phyloP scores from a whole-genome alignment of 1,140 invertebrate species.

The Drosophila busckii region DNA sequence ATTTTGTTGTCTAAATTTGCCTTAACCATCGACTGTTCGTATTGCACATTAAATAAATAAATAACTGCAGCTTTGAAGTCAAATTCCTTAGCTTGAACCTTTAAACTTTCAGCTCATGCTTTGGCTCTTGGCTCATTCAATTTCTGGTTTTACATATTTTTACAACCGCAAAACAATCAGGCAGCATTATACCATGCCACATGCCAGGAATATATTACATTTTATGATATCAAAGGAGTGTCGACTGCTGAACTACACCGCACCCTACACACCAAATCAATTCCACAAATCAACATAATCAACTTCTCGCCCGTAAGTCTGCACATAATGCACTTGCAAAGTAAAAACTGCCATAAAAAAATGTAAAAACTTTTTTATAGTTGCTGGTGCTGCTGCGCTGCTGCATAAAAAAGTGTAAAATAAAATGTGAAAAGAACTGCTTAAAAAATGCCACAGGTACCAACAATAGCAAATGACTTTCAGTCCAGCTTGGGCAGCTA shows the following conservation, averaged over 20 bases:
- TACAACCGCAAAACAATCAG: slow-evolving; percentile 46
- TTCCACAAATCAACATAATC: slow-evolving; percentile 75
- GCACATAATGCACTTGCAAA: slow-evolving; percentile 66
- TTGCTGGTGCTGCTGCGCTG: too few relatives aligned
- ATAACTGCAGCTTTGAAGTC: too few relatives aligned
- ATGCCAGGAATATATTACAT: slow-evolving; percentile 56
- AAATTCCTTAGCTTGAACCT: too few relatives aligned
- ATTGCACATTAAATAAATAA: too few relatives aligned
- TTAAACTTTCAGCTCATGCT: too few relatives aligned
- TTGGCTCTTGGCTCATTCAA: slow-evolving; percentile 13
- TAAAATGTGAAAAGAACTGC: slow-evolving; percentile 56
- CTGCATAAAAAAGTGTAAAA: slow-evolving; percentile 68
- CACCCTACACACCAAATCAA: slow-evolving; percentile 46
- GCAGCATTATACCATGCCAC: slow-evolving; percentile 35
- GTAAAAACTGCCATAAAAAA: slow-evolving; percentile 65
- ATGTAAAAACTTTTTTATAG: slow-evolving; percentile 77
- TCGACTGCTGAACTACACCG: not conserved
- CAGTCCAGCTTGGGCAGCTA: slow-evolving; percentile 43
- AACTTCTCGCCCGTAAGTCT: slow-evolving; percentile 66
- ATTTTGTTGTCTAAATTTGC: too few relatives aligned
- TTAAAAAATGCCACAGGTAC: slow-evolving; percentile 38
- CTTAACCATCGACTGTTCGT: too few relatives aligned
- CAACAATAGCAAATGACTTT: slow-evolving; percentile 57
- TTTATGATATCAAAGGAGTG: slow-evolving; percentile 29
- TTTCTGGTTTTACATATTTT: slow-evolving; percentile 33